phyloP scores from a whole-genome alignment of 2,888 invertebrate species.

The Drosophila neonasuta region DNA sequence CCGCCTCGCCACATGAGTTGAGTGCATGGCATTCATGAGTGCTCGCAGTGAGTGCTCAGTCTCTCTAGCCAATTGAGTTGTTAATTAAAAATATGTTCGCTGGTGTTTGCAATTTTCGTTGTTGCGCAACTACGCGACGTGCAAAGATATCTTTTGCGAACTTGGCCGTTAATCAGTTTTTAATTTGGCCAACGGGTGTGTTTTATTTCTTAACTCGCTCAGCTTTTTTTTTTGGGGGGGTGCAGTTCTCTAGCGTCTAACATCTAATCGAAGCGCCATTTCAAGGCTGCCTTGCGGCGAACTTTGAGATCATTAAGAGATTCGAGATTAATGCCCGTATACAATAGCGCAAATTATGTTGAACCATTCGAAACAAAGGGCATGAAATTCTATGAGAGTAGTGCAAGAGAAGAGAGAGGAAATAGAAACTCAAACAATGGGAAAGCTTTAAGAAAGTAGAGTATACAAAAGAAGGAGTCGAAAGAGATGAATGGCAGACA shows the following conservation, averaged over 20 bases:
- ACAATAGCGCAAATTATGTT: conserved; percentile 8
- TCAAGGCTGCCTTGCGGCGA: conserved; percentile 35
- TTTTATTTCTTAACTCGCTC: conserved; percentile 4
- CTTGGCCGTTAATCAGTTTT: conserved; percentile 49
- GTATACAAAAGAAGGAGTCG: not conserved
- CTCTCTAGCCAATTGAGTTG: conserved; percentile 65
- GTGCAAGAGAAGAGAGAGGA: not conserved
- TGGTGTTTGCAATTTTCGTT: conserved; percentile 32
- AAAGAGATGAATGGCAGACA: not conserved
- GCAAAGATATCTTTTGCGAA: conserved; percentile 47
- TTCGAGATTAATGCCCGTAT: conserved; percentile 10
- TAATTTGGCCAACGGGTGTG: conserved; percentile 50
- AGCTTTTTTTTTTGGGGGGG: not conserved
- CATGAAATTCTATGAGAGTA: conserved; percentile 3
- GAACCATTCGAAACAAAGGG: conserved; percentile 6
- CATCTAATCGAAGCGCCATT: conserved; percentile 12
- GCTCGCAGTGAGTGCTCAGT: conserved; percentile 27
- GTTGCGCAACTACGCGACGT: conserved; percentile 45
- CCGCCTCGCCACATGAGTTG: conserved; percentile 9
- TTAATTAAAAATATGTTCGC: conserved; percentile 65
- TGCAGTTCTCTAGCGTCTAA: conserved; percentile 1
- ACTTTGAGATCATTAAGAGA: conserved; percentile 30
- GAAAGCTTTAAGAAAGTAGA: not conserved
- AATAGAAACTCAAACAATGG: not conserved
- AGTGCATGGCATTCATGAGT: conserved; percentile 35